Base-by-base conservation (phyloP, 2,797 vertebrate genomes). In the Glossophaga mutica region DNA sequence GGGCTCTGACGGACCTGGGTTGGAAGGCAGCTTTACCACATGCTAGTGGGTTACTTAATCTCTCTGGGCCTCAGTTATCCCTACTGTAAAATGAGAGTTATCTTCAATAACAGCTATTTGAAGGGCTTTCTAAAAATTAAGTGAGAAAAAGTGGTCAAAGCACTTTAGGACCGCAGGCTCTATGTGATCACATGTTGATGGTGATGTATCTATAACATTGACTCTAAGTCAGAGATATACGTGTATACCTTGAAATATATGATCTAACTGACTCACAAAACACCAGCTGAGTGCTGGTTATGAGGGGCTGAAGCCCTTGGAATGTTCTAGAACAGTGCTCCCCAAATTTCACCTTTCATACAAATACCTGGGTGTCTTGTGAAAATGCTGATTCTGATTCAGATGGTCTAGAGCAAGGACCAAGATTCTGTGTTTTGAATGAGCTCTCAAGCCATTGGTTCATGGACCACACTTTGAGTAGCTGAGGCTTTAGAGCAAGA, bases 151-250 rank as follows among this genome's bases (percentile, higher is more conserved):
- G 16, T n/a, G 6, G 62, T 81, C 24, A 73, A 29, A 78, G n/a
- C 34, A 18, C 14, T 57, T 57, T 24, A 62, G 16, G 21, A 52
- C 34, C 16, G 14, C 46, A 39, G 34, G 7, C 68, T 78, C 15
- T 22, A 3, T 14, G 9, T 1, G 22, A 26, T 21, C 57, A 62
- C 0, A 0, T 8, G 37, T 83, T 14, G 12, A 37, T 39, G 39
- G 52, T 3, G 1, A 26, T 7, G 14, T 34, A 6, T 34, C 26
- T 34, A 6, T 34, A 32, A 37, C 24, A 24, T 26, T 37, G 37
- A 71, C 10, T 44, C 37, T 18, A 39, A 87, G 39, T n/a, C n/a
- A 32, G n/a, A 9, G 74, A 39, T 10, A 1, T 9, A 0, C 11
- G 2, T 9, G 0, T 19, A 6, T 26, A 34, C 16, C 76, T 57